Base-by-base conservation (phyloP, 2,113 vertebrate genomes). In the Baryphthengus martii region DNA sequence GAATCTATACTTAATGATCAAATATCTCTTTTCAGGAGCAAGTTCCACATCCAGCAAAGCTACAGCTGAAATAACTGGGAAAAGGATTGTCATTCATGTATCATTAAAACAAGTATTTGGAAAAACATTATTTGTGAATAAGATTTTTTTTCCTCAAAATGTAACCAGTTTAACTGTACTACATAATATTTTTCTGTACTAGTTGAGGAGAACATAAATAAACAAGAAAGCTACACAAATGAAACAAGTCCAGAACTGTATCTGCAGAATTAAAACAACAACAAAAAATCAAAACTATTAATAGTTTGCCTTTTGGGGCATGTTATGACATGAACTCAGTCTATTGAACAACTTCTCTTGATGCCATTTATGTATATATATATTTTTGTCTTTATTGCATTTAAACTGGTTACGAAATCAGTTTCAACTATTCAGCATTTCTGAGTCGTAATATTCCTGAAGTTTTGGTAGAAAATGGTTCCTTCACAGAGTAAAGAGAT, bases 61-160 rank as follows among this genome's bases (percentile, higher is more conserved):
- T 74, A 5, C 26, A 47, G 33, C 17, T 37, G 28, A 68, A 72
- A 75, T 20, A 65, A 28, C 2, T n/a, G 31, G 42, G 31, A 61
- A 70, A 77, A 74, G 0, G 16, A 20, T 33, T 55, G 4, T 2
- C 5, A 13, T 90, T 70, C 23, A 56, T 52, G 5, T 1, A 1
- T 21, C 10, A 37, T 52, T 77, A 37, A 47, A 73, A 44, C 1
- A 37, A 15, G 17, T 18, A 35, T 81, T 81, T 21, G 3, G 26
- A 65, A 79, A 35, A 2, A 33, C 10, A 2, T 31, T 26, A 78
- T 59, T 53, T n/a, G 3, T 14, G 6, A 75, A 50, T 76, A 29
- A 66, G 5, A 26, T 24, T 10, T 24, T 10, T 39, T 40, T 28
- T 29, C 6, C 8, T 37, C 10, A 10, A 31, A 68, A 40, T n/a